Evolutionary conservation across 2,797 vertebrate species (phyloP), one percentile per base, ranked within the genome.

Genomic region (Peromyscus melanophrys): DNA sequence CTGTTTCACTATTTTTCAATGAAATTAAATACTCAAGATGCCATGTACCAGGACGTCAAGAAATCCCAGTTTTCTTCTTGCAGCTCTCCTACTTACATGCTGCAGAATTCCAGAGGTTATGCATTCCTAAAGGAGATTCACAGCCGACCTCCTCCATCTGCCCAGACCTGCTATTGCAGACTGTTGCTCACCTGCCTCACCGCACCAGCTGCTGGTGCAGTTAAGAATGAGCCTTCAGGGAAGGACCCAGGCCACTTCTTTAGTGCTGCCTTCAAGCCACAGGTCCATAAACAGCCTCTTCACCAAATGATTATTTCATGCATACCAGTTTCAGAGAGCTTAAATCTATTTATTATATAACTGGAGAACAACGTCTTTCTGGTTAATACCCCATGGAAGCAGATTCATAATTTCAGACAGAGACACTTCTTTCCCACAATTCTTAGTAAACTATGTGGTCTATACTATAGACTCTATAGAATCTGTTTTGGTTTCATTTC

Each of bases 11-110:
- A 82, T 77, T 97, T 89, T 80, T 93, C 59, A 88, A 81, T 94
- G 87, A 92, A 95, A 92, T 90, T 80, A 92, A 82, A 96, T 90
- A 14, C 63, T 95, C 57, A 31, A 91, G 67, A 95, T 3, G 3
- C 23, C 71, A 65, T 43, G 82, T 1, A 83, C 46, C 19, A 40
- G 13, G 12, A 13, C 49, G 49, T 7, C n/a, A 77, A 52, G 23
- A 90, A 94, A 63, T 61, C 37, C 73, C 27, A 86, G 1, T 78
- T 84, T 90, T 59, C 80, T 27, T 61, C 67, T 57, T 59, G 4
- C 27, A 83, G 23, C 27, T 49, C 29, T 25, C 55, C 40, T 63
- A 34, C 23, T 90, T 37, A 5, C 6, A 75, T 11, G 31, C 40
- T 93, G 14, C 34, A 78, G 94, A 88, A 91, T 93, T 81, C n/a